These are phyloP conservation scores for Bombus pascuorum DNA, from an alignment of 1,140 invertebrate species.

Conservation along the genomic window DNA sequence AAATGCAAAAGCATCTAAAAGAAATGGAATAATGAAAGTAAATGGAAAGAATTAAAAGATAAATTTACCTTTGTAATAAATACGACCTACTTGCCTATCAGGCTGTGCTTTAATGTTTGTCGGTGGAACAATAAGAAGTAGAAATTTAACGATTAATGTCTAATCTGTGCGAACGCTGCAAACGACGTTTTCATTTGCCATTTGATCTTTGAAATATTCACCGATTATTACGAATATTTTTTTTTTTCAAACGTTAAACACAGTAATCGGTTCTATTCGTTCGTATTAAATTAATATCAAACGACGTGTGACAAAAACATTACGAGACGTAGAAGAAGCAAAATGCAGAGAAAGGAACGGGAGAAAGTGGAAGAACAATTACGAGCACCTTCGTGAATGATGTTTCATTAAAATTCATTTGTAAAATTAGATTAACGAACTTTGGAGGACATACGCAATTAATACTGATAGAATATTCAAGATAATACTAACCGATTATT, in stretches of 20 bases:
- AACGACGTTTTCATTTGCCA: neutral
- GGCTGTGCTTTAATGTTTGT: neutral
- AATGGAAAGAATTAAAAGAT: neutral
- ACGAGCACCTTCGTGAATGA: no score
- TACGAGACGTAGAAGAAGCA: neutral
- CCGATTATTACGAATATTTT: neutral
- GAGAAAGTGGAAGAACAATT: no score
- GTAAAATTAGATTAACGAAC: neutral
- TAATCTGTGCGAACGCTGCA: neutral
- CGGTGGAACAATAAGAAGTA: neutral
- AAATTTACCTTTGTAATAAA: slow-evolving; percentile 9
- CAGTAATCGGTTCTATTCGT: neutral
- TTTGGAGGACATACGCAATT: no score
- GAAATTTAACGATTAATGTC: neutral
- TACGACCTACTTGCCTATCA: neutral
- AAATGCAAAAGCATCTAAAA: neutral
- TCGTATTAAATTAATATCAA: neutral
- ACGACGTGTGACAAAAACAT: neutral
- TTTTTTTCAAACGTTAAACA: neutral
- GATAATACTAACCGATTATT: neutral
- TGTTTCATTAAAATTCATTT: neutral
- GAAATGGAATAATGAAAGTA: neutral
- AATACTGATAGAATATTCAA: neutral
- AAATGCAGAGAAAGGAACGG: no score
- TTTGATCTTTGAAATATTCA: neutral